Base-by-base conservation (phyloP, 1,140 invertebrate species). In the Neelides sp. region DNA sequence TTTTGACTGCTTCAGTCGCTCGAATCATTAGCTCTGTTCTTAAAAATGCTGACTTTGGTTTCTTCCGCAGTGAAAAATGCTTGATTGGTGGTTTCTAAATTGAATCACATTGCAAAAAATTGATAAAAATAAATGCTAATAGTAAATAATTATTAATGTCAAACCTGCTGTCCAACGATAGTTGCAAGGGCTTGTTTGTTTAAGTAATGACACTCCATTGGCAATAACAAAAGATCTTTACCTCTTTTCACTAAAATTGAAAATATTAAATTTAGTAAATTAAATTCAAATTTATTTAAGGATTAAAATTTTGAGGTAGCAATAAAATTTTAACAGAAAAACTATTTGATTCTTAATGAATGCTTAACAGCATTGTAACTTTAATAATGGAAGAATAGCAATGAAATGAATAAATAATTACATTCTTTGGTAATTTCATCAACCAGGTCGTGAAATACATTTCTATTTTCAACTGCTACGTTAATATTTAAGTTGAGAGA, bases 151-250 rank as follows among this genome's bases (percentile, higher is more conserved):
- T 39, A 39, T 5, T n/a, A n/a, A n/a, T n/a, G n/a, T n/a, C n/a
- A n/a, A 58, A 69, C 68, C 62, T 66, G 68, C 27, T 73, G 71
- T 57, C 82, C 80, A 64, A 88, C 85, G 44, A 91, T 80, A 59
- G 86, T 86, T 34, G 79, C 75, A 59, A 96, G 74, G 30, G 91
- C 89, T 69, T 82, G 83, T 72, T 92, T 91, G 70, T 95, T 96
- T 36, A 97, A 75, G 73, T 93, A 97, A 65, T 91, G 83, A 73
- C 92, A 96, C 71, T 97, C 93, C 62, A 96, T 73, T 2, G 92
- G 92, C 61, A 95, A 71, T 75, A 96, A 83, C 55, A 78, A 79
- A 28, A 82, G 73, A 64, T 92, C 88, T 60, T 79, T 79, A 66
- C 88, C 82, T 66, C 90, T 90, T 53, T 79, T 78, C n/a, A 88